Evolutionary conservation across 1,140 invertebrate species (phyloP).

Genomic region (Ostrea denselamellosa): DNA sequence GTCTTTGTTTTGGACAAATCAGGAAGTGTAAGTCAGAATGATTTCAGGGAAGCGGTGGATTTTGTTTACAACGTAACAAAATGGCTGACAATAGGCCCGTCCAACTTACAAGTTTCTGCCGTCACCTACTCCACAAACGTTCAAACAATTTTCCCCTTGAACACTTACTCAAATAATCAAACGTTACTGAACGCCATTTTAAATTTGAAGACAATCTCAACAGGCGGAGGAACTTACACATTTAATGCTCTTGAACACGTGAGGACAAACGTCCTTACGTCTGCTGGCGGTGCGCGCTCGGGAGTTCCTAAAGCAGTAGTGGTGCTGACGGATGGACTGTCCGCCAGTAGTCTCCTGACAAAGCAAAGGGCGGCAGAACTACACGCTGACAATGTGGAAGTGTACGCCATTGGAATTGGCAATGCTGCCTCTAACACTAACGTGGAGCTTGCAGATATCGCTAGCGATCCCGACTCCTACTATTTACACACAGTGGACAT

Average conservation of each 20-base stretch:
- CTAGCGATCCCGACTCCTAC: constrained; percentile 52
- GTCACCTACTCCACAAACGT: constrained; percentile 32
- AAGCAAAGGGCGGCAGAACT: background rate
- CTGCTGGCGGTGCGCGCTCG: constrained; percentile 7
- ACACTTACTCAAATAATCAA: constrained; percentile 23
- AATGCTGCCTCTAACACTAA: constrained; percentile 34
- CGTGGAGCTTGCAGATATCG: constrained; percentile 49
- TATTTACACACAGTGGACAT: constrained; percentile 46
- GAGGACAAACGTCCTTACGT: constrained; percentile 23
- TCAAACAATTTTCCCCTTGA: constrained; percentile 32
- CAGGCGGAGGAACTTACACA: constrained; percentile 50
- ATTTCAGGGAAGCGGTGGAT: constrained; percentile 38
- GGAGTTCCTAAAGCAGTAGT: constrained; percentile 46
- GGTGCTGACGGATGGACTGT: constrained; percentile 52
- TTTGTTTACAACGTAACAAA: constrained; percentile 54
- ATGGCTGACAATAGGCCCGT: constrained; percentile 46
- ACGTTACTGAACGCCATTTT: constrained; percentile 43
- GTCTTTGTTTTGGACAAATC: constrained; percentile 55
- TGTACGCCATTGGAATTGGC: constrained; percentile 55
- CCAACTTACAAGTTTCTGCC: constrained; percentile 40
- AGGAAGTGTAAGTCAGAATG: constrained; percentile 38
- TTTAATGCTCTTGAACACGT: constrained; percentile 45
- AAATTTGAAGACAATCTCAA: background rate
- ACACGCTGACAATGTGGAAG: constrained; percentile 39
- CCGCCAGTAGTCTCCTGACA: background rate